These are phyloP conservation scores for Hirtodrosophila alboralis DNA, from an alignment of 2,888 invertebrate species.

Conservation along the genomic window DNA sequence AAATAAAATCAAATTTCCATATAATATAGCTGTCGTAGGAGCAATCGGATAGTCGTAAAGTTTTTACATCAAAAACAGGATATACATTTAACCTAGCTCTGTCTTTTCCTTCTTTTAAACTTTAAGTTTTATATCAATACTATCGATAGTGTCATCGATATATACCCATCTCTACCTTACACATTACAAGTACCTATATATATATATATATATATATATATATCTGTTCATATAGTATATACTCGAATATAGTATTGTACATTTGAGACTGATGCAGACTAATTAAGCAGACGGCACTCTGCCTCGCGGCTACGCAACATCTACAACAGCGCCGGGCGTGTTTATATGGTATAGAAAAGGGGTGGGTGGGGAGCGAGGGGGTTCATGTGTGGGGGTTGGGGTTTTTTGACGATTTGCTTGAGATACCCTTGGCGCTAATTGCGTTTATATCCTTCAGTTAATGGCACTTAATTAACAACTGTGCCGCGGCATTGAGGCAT, in stretches of 20 bases:
- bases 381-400: constrained; percentile 6
- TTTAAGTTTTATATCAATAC: no score
- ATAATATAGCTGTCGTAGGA: no score
- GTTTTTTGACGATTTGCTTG: constrained; percentile 69
- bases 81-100: no score
- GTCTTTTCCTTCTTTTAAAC: no score
- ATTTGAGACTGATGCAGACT: constrained; percentile 58
- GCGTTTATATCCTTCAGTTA: constrained; percentile 83
- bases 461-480: constrained; percentile 80
- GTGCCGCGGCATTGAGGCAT: constrained; percentile 69
- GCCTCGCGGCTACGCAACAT: constrained; percentile 79
- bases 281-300: constrained; percentile 78
- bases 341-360: constrained; percentile 25
- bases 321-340: constrained; percentile 70
- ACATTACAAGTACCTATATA: no score
- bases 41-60: no score
- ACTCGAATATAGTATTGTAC: constrained; percentile 8
- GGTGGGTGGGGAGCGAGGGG: neutral
- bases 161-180: no score
- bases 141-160: no score
- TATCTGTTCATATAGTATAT: no score
- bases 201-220: neutral
- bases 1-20: no score
- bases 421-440: constrained; percentile 81
- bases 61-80: no score